These are phyloP conservation scores for Psittacula derbiana DNA, from an alignment of 2,797 vertebrate genomes.

Conservation along the genomic window DNA sequence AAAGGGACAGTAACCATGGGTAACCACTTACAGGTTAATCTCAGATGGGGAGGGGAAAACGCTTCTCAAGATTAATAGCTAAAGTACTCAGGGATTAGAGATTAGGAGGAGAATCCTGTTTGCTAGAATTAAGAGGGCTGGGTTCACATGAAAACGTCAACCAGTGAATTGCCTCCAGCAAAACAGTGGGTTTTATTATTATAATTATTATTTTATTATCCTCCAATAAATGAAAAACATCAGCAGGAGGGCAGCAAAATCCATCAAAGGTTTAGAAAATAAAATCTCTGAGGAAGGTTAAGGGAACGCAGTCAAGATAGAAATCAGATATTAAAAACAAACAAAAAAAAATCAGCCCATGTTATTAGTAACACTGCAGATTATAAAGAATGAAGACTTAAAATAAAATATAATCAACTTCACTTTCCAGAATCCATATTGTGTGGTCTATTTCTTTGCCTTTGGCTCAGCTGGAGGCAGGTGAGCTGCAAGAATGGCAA, in stretches of 20 bases:
- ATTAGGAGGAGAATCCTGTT: conserved; percentile 65
- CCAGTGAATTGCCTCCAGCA: conserved; percentile 44
- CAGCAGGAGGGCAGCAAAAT: conserved; percentile 59
- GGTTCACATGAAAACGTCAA: conserved; percentile 63
- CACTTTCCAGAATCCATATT: conserved; percentile 8
- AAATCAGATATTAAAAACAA: conserved; percentile 65
- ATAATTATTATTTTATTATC: conserved; percentile 58
- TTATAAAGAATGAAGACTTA: conserved; percentile 37
- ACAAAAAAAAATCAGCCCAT: conserved; percentile 16
- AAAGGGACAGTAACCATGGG: conserved; percentile 22
- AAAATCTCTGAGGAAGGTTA: conserved; percentile 53
- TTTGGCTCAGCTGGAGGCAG: neutral
- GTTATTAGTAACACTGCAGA: conserved; percentile 51
- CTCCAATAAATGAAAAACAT: conserved; percentile 37
- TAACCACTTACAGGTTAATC: conserved; percentile 58
- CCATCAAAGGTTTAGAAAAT: conserved; percentile 64
- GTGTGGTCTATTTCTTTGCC: neutral
- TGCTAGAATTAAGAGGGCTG: conserved; percentile 62
- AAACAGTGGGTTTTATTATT: conserved; percentile 52
- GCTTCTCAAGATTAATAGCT: conserved; percentile 66
- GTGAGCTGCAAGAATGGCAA: neutral
- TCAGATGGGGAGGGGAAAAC: conserved; percentile 40
- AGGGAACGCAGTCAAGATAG: conserved; percentile 44
- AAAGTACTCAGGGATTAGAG: conserved; percentile 61
- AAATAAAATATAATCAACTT: neutral